Evolutionary conservation across 1,140 invertebrate species (phyloP).

Genomic region (Melitaea cinxia): DNA sequence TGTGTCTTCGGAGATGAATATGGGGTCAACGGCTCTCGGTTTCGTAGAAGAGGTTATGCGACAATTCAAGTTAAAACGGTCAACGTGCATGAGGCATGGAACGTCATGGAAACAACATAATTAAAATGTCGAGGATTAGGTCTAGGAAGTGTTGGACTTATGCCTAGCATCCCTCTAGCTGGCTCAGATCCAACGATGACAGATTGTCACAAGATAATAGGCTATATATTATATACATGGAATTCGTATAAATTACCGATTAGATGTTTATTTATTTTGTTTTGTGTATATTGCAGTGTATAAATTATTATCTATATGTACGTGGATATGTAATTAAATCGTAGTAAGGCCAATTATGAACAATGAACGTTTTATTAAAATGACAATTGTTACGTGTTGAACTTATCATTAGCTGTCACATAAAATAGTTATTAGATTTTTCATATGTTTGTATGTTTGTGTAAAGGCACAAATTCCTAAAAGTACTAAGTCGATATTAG

Average conservation of each 20-base stretch:
- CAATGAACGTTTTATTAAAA: too few relatives aligned
- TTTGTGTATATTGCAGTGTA: not conserved
- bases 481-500: too few relatives aligned
- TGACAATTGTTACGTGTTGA: too few relatives aligned
- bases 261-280: not conserved
- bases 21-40: conserved; percentile 47
- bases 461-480: too few relatives aligned
- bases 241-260: conserved; percentile 1
- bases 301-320: too few relatives aligned
- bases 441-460: too few relatives aligned
- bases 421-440: too few relatives aligned
- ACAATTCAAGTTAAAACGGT: conserved; percentile 37
- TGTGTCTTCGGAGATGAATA: conserved; percentile 37
- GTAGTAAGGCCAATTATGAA: too few relatives aligned
- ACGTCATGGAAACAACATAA: conserved; percentile 50
- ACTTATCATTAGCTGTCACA: too few relatives aligned
- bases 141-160: conserved; percentile 68
- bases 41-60: conserved; percentile 42
- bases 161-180: conserved; percentile 57
- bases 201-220: conserved; percentile 34
- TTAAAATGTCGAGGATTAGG: conserved; percentile 25
- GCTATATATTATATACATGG: conserved; percentile 8
- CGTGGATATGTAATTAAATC: too few relatives aligned
- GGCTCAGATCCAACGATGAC: conserved; percentile 58
- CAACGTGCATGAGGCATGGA: conserved; percentile 42